These are phyloP conservation scores for Petromus typicus DNA, from an alignment of 2,113 vertebrate species.

Conservation along the genomic window DNA sequence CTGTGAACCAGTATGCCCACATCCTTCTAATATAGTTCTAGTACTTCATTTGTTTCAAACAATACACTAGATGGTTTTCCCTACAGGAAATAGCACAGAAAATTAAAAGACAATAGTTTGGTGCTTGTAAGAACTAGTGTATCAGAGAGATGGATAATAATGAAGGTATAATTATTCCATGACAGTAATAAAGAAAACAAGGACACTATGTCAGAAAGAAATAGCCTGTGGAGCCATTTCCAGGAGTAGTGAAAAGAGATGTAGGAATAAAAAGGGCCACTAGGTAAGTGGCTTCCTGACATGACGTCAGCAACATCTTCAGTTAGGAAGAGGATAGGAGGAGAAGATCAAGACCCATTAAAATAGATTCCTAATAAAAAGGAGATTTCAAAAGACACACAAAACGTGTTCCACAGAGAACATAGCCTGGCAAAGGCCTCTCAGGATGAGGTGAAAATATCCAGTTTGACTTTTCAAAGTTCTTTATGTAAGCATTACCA, in stretches of 20 bases:
- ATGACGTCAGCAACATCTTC: background rate
- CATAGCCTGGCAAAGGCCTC: background rate
- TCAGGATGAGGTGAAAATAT: background rate
- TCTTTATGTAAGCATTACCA: background rate
- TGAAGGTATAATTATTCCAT: background rate
- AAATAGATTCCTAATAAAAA: background rate
- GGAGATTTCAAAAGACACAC: background rate
- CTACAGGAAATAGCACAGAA: background rate
- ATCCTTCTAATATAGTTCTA: background rate
- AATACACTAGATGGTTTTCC: background rate
- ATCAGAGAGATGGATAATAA: background rate
- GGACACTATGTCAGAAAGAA: background rate
- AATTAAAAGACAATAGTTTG: background rate
- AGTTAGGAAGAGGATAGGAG: background rate
- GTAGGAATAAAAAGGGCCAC: background rate
- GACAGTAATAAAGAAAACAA: background rate
- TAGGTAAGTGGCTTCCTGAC: background rate
- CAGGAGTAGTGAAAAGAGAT: background rate
- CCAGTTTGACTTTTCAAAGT: background rate
- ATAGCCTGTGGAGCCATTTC: background rate
- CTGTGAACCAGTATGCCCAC: background rate
- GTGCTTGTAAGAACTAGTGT: background rate
- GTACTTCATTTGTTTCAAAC: background rate
- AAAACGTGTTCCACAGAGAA: background rate
- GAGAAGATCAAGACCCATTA: background rate